Conservation (phyloP, 2,888 invertebrate species). For the Drosophila rubida region DNA sequence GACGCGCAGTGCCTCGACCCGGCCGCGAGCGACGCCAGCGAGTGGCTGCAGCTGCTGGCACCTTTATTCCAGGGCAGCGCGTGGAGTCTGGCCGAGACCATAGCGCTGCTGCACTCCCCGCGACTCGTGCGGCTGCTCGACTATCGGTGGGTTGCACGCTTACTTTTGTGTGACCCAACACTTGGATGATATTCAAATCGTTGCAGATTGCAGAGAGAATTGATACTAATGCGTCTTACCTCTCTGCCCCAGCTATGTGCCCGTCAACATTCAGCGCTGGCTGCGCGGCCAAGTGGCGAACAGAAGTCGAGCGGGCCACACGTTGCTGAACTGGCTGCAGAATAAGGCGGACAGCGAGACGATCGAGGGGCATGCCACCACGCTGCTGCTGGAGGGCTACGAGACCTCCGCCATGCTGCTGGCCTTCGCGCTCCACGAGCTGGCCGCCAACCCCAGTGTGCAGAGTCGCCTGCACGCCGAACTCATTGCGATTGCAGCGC, state of each 20-base stretch:
- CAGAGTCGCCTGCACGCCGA: slow-evolving; percentile 66
- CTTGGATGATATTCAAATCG: no score
- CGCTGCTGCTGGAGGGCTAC: slow-evolving; percentile 77
- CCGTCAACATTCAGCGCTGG: slow-evolving; percentile 65
- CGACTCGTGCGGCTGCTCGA: slow-evolving; percentile 59
- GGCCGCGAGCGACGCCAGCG: background rate
- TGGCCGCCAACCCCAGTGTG: slow-evolving; percentile 48
- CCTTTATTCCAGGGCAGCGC: slow-evolving; percentile 70
- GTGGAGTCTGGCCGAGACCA: slow-evolving; percentile 66
- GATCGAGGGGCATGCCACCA: slow-evolving; percentile 74
- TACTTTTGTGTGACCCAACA: background rate
- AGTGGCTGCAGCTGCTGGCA: slow-evolving; percentile 54
- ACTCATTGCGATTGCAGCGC: slow-evolving; percentile 60
- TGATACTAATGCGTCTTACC: no score
- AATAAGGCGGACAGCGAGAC: slow-evolving; percentile 32
- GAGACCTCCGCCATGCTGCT: slow-evolving; percentile 78
- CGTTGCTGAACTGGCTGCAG: slow-evolving; percentile 69
- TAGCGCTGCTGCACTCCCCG: slow-evolving; percentile 73
- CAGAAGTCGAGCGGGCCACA: background rate
- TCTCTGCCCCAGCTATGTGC: slow-evolving; percentile 64
- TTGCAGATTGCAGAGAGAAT: no score
- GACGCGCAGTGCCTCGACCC: slow-evolving; percentile 56
- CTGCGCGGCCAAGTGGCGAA: slow-evolving; percentile 49
- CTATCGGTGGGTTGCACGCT: slow-evolving; percentile 55
- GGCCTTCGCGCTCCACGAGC: slow-evolving; percentile 73